phyloP scores from a whole-genome alignment of 2,113 vertebrate species.

The Callipepla squamata region DNA sequence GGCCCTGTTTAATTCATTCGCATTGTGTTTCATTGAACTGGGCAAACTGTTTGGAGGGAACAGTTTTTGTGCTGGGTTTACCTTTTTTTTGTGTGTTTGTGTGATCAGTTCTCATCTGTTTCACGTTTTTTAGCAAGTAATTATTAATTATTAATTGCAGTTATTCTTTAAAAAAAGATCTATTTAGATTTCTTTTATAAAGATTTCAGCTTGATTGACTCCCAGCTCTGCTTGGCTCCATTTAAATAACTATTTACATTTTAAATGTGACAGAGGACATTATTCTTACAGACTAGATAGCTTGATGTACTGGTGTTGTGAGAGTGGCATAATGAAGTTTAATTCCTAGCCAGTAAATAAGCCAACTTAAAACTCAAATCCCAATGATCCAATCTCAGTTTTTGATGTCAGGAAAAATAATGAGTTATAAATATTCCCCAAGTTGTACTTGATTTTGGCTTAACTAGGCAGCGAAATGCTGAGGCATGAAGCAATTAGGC shows the following conservation, averaged over 20 bases:
- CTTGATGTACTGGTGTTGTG: neutral
- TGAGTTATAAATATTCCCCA: neutral
- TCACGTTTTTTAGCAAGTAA: neutral
- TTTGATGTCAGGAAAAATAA: neutral
- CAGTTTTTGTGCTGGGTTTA: neutral
- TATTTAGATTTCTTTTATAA: neutral
- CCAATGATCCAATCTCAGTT: neutral
- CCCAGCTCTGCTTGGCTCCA: neutral
- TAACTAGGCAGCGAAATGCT: slow-evolving; percentile 25
- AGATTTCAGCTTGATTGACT: neutral
- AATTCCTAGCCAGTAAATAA: neutral
- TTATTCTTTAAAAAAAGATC: neutral
- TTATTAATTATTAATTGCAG: neutral
- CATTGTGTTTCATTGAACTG: slow-evolving; percentile 22
- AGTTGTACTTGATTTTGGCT: neutral
- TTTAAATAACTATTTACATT: neutral
- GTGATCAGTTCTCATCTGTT: neutral
- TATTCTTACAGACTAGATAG: neutral
- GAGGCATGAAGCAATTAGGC: slow-evolving; percentile 31
- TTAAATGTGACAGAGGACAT: neutral
- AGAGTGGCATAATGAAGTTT: neutral
- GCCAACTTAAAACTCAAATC: neutral
- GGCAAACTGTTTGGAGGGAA: neutral
- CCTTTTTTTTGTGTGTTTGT: neutral
- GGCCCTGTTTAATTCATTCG: slow-evolving; percentile 47